Evolutionary conservation across 2,797 vertebrate genomes (phyloP), one percentile per base, ranked within the genome.

Genomic region (Phyllotis vaccarum): DNA sequence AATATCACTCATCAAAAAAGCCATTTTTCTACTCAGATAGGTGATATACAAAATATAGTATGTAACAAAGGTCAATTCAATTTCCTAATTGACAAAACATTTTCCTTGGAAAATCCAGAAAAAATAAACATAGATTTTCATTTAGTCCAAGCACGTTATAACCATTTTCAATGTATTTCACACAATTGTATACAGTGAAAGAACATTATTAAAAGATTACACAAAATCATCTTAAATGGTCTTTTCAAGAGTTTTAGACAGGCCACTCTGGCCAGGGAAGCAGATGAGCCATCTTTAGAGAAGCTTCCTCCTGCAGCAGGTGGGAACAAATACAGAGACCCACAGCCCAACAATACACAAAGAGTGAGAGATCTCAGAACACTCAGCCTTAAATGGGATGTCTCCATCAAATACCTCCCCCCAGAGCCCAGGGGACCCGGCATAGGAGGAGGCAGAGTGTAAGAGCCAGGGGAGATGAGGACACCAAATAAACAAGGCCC

Each of bases 51-150:
- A 89, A 78, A 34, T 54, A 13, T 75, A 83, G 78, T 10, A 52
- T 12, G 29, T 89, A 66, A 52, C 17, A 90, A 89, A 52, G 29
- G 86, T 78, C 86, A 96, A 70, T 52, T 91, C 60, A 54, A 68
- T 40, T 95, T 92, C 56, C 29, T 62, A 93, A 85, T 24, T 91
- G 95, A 46, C 68, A 96, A 58, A 85, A 82, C 54, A 86, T 79
- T 86, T 97, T 46, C 82, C 68, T 62, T 90, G 17, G 92, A 94
- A 96, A 12, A 95, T 60, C 92, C 52, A 93, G 49, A 97, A 86
- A 89, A 86, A 31, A 21, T 22, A 43, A 52, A 6, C 43, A 46
- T 92, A 62, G 90, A 75, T 43, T 74, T 58, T 87, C 93, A 40
- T 74, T 79, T 94, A 80, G 74, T 17, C 24, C 70, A 54, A 86